These are phyloP conservation scores for Microcebus ravelobensis DNA, from an alignment of 2,113 vertebrate genomes.

Conservation along the genomic window DNA sequence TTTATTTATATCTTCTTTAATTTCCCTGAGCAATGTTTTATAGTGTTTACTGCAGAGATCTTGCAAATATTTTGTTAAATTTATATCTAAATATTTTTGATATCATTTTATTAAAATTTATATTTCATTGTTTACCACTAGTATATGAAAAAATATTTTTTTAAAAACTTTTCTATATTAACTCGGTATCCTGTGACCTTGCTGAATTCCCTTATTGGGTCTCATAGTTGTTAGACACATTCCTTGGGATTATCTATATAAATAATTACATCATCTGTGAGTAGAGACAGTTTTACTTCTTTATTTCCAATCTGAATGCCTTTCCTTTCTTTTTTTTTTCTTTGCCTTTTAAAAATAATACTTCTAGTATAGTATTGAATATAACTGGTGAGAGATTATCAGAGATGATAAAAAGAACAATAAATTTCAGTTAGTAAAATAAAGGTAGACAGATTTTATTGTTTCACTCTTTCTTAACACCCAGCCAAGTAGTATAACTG, in stretches of 20 bases:
- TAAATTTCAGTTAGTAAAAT: slow-evolving; percentile 33
- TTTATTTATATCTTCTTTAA: slow-evolving; percentile 26
- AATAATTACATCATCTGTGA: neutral
- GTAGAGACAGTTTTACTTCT: slow-evolving; percentile 1
- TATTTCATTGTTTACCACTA: slow-evolving; percentile 22
- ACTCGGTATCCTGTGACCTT: slow-evolving; percentile 15
- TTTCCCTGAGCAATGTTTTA: slow-evolving; percentile 7
- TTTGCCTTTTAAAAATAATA: slow-evolving; percentile 46
- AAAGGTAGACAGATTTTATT: slow-evolving; percentile 19
- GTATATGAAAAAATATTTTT: neutral
- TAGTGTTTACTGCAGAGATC: neutral
- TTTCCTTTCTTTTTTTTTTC: slow-evolving; percentile 4
- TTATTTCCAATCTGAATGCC: slow-evolving; percentile 22
- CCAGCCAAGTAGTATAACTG: neutral
- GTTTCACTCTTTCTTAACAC: slow-evolving; percentile 9
- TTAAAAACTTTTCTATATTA: neutral
- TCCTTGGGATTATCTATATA: neutral
- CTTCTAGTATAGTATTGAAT: slow-evolving; percentile 15
- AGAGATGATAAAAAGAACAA: neutral
- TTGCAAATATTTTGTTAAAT: neutral
- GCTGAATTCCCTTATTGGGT: neutral
- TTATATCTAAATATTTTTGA: neutral
- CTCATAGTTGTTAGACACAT: neutral
- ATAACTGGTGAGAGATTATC: slow-evolving; percentile 3
- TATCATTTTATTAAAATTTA: neutral